These are phyloP conservation scores for Sanderia malayensis DNA, from an alignment of 30 jellyfish, hydroid and myxozoan species.

Conservation along the genomic window DNA sequence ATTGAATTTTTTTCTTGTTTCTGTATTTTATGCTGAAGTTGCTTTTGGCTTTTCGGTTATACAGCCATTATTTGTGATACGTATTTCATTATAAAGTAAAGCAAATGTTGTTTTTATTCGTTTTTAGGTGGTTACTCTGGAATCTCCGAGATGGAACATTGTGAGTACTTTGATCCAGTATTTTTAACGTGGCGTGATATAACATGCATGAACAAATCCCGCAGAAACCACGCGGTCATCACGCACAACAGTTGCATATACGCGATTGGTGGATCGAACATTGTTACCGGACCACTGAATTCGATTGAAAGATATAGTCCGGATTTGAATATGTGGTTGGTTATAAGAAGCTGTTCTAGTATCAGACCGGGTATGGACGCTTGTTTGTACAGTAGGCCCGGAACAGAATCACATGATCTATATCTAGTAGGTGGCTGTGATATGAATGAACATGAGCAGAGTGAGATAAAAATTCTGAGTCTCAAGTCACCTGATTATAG, in stretches of 20 bases:
- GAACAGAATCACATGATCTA: slow-evolving; percentile 35
- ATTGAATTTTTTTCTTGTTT: neutral
- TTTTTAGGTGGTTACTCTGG: slow-evolving; percentile 82
- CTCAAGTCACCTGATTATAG: slow-evolving; percentile 69
- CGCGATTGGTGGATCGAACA: slow-evolving; percentile 85
- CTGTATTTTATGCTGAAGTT: neutral
- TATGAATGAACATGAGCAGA: slow-evolving; percentile 29
- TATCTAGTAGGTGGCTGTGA: slow-evolving; percentile 72
- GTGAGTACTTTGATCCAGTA: slow-evolving; percentile 76
- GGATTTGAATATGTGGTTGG: slow-evolving; percentile 85
- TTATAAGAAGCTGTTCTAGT: slow-evolving; percentile 46
- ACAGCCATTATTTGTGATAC: too few relatives aligned
- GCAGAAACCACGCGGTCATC: slow-evolving; percentile 83
- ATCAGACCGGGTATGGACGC: slow-evolving; percentile 63
- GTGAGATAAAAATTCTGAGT: slow-evolving; percentile 43
- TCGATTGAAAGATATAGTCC: slow-evolving; percentile 84
- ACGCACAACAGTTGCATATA: slow-evolving; percentile 63
- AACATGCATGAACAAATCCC: slow-evolving; percentile 84
- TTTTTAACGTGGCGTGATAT: slow-evolving; percentile 60
- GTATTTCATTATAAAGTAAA: too few relatives aligned
- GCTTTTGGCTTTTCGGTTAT: too few relatives aligned
- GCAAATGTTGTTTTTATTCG: too few relatives aligned
- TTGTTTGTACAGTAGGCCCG: slow-evolving; percentile 27
- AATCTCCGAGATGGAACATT: slow-evolving; percentile 75
- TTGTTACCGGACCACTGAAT: slow-evolving; percentile 56